Base-by-base conservation (phyloP, 2,113 vertebrate genomes). In the Deroptyus accipitrinus region DNA sequence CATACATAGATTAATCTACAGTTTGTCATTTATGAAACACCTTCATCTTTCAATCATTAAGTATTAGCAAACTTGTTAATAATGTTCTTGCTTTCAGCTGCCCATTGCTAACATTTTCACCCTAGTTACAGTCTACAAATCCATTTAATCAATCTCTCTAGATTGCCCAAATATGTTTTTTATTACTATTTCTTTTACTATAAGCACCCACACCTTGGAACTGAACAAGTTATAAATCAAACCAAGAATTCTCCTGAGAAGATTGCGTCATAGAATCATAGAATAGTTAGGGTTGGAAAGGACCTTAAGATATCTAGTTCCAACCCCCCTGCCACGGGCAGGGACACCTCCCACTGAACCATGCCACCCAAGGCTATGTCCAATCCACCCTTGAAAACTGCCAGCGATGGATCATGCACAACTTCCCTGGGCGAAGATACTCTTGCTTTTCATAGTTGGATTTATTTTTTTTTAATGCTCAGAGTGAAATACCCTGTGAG, bases 131-230 rank as follows among this genome's bases (percentile, higher is more conserved):
- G 61, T 64, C 75, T 77, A 83, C 31, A 79, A 83, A 75, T 66
- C 84, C 63, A 77, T 82, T 41, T 51, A 75, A 86, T 46, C 61
- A 66, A 74, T 93, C 79, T 86, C 14, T 66, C 64, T 72, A 39
- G 64, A 61, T 79, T 93, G 61, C 72, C 75, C 49, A 80, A 93
- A 75, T 79, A 72, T 2, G 4, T 2, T 88, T 86, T 75, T 89
- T 82, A 80, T 94, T 73, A n/a, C 55, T 82, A 17, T 91, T 94
- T 86, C 46, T 96, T 97, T 91, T 95, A 94, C 69, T 24, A 39
- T 79, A 67, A 85, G 39, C 33, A 91, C 35, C 19, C 35, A 86
- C 63, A 90, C 86, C 44, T 91, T 86, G 49, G 28, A 75, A 83
- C 51, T 78, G 90, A 91, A 81, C 42, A 88, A 77, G 39, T 77